phyloP scores from a whole-genome alignment of 2,888 invertebrate species.

The Zootermopsis nevadensis region DNA sequence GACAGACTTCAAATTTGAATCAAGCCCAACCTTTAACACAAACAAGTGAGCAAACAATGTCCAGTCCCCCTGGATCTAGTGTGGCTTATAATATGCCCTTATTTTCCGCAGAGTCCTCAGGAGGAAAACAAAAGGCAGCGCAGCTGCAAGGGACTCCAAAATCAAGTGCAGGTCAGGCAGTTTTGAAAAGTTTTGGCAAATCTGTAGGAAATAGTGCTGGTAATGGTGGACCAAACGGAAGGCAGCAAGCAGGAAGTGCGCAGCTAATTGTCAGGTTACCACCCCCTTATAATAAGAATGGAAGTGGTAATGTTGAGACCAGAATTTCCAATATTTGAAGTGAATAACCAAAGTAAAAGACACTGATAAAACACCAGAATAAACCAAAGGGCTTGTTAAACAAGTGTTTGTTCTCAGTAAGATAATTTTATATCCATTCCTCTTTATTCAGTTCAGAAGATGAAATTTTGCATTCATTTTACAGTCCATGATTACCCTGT shows the following conservation, averaged over 20 bases:
- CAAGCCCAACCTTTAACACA: background rate
- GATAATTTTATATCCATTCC: conserved; percentile 22
- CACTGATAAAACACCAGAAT: background rate
- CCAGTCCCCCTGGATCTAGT: background rate
- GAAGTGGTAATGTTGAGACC: conserved; percentile 43
- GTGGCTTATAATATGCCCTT: background rate
- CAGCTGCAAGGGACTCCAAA: conserved; percentile 6
- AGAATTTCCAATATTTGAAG: conserved; percentile 51
- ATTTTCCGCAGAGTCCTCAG: background rate
- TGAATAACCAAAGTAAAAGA: conserved; percentile 18
- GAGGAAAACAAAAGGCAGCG: background rate
- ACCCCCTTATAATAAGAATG: conserved; percentile 45
- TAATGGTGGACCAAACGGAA: conserved; percentile 2
- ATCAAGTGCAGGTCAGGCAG: conserved; percentile 10
- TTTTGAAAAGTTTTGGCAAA: conserved; percentile 18
- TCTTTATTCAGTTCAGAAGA: background rate
- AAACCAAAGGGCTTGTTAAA: conserved; percentile 12
- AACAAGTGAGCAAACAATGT: background rate
- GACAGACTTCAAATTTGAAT: background rate
- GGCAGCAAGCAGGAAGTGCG: conserved; percentile 53
- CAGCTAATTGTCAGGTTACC: conserved; percentile 62
- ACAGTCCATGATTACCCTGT: too few species aligned
- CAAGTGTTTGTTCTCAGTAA: background rate
- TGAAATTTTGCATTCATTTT: too few species aligned
- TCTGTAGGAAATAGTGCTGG: conserved; percentile 7